Evolutionary conservation across 2,797 vertebrate species (phyloP).

Genomic region (Arrhamphus sclerolepis): DNA sequence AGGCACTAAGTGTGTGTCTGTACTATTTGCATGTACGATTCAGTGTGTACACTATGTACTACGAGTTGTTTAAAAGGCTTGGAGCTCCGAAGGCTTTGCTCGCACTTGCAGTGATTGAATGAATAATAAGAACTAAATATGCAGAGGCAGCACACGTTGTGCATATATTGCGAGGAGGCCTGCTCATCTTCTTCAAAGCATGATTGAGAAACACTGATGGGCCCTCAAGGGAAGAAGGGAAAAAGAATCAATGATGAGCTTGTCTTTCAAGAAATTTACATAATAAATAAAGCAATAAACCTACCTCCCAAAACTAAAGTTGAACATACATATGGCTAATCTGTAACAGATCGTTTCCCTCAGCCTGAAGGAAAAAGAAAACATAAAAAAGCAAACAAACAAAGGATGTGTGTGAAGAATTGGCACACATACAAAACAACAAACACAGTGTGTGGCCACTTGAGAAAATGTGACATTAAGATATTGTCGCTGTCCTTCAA

Average conservation of each 20-base stretch:
- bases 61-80: slow-evolving; percentile 9
- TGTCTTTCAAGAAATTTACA: slow-evolving; percentile 44
- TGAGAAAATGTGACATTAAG: slow-evolving; percentile 39
- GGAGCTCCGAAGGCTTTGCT: slow-evolving; percentile 9
- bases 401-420: slow-evolving; percentile 22
- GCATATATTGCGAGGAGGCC: slow-evolving; percentile 25
- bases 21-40: too few species aligned
- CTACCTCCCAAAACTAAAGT: slow-evolving; percentile 43
- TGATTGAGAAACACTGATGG: slow-evolving; percentile 26
- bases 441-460: slow-evolving; percentile 37
- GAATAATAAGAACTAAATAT: slow-evolving; percentile 43
- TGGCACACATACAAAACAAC: slow-evolving; percentile 28
- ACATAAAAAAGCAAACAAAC: slow-evolving; percentile 26
- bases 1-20: slow-evolving; percentile 1
- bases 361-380: slow-evolving; percentile 31
- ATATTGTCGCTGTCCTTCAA: not conserved
- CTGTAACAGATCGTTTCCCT: slow-evolving; percentile 26
- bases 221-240: slow-evolving; percentile 9
- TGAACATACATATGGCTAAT: slow-evolving; percentile 31
- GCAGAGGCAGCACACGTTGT: slow-evolving; percentile 32
- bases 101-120: slow-evolving; percentile 35
- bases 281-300: slow-evolving; percentile 41
- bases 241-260: slow-evolving; percentile 24
- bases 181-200: slow-evolving; percentile 7
- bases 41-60: slow-evolving; percentile 5